Evolutionary conservation across 2,888 invertebrate genomes (phyloP), one percentile per base, ranked within the genome.

Genomic region (Pristionchus japonicus): DNA sequence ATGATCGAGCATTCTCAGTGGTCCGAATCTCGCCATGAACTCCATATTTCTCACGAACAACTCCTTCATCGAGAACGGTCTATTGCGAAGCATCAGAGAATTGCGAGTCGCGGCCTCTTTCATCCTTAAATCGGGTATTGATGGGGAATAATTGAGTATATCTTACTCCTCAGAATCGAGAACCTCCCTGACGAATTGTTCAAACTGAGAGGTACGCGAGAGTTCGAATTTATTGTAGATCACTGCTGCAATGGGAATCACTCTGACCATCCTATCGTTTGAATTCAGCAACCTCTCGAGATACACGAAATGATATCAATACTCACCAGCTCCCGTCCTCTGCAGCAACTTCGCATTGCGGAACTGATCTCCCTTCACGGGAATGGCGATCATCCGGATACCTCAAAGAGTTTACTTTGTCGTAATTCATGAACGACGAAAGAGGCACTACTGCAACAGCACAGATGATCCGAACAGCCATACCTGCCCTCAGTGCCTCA

Each of bases 141-240:
- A n/a, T n/a, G n/a, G n/a, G 43, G 11, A 43, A 43, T 43, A 43
- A 43, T 43, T 2, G 1, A 15, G 37, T 20, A 40, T 13, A 37
- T 40, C 77, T n/a, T 17, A 77, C 77, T 77, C 27, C 20, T 23
- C 27, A 2, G 77, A 77, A 1, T 47, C 6, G 6, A 77, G 77
- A n/a, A 43, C 85, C 23, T 61, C 85, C 15, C n/a, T 61, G 3
- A 85, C 43, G 0, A 31, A 27, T 15, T 37, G 3, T 34, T 85
- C 85, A 43, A 85, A 85, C 15, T 85, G 1, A 0, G 34, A 31
- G 0, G 64, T 49, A 1, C n/a, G 9, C 7, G 43, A 23, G 27
- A 85, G 85, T 37, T 43, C 85, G 43, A 85, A 85, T 23, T 85
- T 85, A 27, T 40, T 23, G 85, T 47, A 85, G 64, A 85, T 52